Conservation (phyloP, 2,888 invertebrate species). For the Gandaritis pyraliata region DNA sequence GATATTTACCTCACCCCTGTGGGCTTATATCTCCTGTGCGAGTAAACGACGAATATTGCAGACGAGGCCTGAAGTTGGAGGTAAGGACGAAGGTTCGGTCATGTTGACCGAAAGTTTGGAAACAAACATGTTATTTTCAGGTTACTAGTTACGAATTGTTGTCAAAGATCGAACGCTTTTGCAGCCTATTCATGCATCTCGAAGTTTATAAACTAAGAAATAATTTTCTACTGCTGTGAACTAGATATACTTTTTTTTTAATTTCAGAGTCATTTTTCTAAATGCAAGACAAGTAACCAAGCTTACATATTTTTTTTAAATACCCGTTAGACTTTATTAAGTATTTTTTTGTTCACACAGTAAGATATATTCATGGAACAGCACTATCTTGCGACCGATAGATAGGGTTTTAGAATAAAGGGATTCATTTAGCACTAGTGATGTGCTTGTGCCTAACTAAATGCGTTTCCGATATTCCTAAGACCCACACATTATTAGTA, state of each 20-base stretch:
- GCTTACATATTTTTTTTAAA: no score
- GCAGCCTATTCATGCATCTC: no score
- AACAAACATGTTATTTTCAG: constrained; percentile 3
- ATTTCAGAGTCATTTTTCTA: no score
- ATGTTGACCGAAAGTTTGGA: neutral
- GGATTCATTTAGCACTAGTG: constrained; percentile 22
- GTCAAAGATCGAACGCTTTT: no score
- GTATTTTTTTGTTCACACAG: no score
- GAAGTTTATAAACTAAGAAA: neutral
- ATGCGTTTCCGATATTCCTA: constrained; percentile 14
- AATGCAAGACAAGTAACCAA: no score
- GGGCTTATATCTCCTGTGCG: neutral
- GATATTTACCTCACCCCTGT: neutral
- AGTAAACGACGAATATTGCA: neutral
- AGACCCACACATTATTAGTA: constrained; percentile 11
- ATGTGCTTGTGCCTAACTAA: constrained; percentile 9
- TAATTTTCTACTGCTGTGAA: no score
- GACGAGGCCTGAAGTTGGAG: neutral
- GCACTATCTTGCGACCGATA: neutral
- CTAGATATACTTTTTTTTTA: no score
- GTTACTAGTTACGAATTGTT: neutral
- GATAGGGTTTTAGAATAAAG: constrained; percentile 6
- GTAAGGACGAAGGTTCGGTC: neutral
- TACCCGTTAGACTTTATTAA: no score
- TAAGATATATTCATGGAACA: neutral